Evolutionary conservation across 2,888 invertebrate genomes (phyloP).

Genomic region (Drosophila kanekoi): DNA sequence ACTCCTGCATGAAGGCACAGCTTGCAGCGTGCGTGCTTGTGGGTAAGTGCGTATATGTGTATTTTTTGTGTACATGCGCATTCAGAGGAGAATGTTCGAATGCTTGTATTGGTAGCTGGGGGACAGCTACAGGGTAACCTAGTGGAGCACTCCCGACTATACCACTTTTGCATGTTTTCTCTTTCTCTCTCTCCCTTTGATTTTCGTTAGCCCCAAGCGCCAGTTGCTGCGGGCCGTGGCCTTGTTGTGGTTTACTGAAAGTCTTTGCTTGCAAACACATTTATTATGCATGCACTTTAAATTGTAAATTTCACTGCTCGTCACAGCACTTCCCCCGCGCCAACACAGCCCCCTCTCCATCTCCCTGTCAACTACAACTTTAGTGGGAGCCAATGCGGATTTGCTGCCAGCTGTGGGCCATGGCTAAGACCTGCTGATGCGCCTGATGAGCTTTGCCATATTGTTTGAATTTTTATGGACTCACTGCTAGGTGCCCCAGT

Average conservation of each 20-base stretch:
- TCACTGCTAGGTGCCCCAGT: conserved; percentile 15
- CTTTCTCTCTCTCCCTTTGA: conserved; percentile 3
- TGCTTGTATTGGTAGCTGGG: too few species aligned
- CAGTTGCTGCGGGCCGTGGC: conserved; percentile 46
- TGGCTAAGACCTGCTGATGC: conserved; percentile 69
- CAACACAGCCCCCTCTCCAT: background rate
- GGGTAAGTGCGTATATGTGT: too few species aligned
- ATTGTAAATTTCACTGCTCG: conserved; percentile 72
- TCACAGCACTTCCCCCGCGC: conserved; percentile 10
- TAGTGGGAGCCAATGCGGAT: conserved; percentile 41
- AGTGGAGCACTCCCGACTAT: too few species aligned
- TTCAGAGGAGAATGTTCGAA: too few species aligned
- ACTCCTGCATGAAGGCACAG: too few species aligned
- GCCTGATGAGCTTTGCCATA: conserved; percentile 73
- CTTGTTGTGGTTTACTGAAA: conserved; percentile 49
- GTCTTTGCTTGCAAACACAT: conserved; percentile 72
- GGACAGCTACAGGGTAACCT: too few species aligned
- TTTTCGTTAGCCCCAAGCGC: conserved; percentile 22
- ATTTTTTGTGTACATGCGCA: too few species aligned
- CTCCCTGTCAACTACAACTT: background rate
- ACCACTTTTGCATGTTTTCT: background rate
- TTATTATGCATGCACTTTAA: conserved; percentile 77
- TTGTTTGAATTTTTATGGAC: conserved; percentile 73
- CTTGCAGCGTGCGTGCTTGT: too few species aligned
- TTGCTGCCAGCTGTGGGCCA: conserved; percentile 57